phyloP scores from a whole-genome alignment of 2,888 invertebrate species.

The Pristionchus japonicus region DNA sequence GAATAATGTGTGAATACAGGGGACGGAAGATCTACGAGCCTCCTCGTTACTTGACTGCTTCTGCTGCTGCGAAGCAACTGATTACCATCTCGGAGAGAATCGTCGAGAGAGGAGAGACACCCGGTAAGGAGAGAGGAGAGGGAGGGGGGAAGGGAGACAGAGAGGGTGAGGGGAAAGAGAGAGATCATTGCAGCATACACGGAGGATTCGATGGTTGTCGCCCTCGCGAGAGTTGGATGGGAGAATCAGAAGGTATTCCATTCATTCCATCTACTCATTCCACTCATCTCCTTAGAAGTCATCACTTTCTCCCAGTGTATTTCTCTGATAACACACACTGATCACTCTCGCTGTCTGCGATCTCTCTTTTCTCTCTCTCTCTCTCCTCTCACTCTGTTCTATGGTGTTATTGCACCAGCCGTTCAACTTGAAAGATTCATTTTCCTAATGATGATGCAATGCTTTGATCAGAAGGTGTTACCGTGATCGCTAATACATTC shows the following conservation, averaged over 20 bases:
- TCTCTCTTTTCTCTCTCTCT: background rate
- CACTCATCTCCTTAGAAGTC: background rate
- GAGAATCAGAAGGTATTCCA: conserved; percentile 80
- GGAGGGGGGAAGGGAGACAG: background rate
- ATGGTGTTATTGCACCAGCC: conserved; percentile 10
- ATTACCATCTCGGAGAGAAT: conserved; percentile 82
- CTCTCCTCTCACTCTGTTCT: background rate
- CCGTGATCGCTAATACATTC: conserved; percentile 76
- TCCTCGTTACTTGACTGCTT: conserved; percentile 91
- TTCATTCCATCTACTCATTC: background rate
- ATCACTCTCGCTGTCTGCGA: background rate
- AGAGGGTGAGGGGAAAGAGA: background rate
- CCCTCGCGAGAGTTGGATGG: conserved; percentile 91
- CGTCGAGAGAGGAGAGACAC: conserved; percentile 49
- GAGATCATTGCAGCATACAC: conserved; percentile 74
- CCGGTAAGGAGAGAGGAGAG: conserved; percentile 46
- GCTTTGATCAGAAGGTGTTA: background rate
- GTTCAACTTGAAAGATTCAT: background rate
- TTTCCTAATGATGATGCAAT: background rate
- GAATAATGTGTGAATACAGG: conserved; percentile 70
- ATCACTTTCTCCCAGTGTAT: background rate
- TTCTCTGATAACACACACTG: background rate
- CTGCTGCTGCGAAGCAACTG: conserved; percentile 89
- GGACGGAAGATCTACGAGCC: conserved; percentile 92
- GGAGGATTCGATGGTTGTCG: conserved; percentile 84